phyloP scores from a whole-genome alignment of 2,113 vertebrate genomes.

The Zapornia atra region DNA sequence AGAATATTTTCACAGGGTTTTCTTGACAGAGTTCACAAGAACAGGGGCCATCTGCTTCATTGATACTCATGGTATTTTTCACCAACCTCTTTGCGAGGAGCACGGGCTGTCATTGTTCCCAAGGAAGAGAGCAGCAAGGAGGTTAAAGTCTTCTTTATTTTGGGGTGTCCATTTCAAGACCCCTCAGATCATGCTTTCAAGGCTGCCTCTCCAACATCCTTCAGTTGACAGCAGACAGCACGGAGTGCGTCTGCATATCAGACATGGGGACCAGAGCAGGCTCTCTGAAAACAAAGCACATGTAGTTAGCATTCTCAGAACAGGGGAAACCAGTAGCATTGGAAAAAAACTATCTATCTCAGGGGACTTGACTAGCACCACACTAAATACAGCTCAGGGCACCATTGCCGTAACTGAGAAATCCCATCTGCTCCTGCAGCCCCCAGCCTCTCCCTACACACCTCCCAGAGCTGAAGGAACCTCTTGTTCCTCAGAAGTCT shows the following conservation, averaged over 20 bases:
- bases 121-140: not conserved
- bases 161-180: not conserved
- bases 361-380: not conserved
- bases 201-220: not conserved
- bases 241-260: rapidly evolving
- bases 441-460: not conserved
- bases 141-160: not conserved
- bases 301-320: not conserved
- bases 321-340: not conserved
- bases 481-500: not conserved
- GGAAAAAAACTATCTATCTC: not conserved
- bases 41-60: not conserved
- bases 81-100: not conserved
- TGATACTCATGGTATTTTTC: not conserved
- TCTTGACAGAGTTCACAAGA: not conserved
- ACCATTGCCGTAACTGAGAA: not conserved
- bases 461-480: not conserved
- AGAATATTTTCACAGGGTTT: not conserved
- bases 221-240: not conserved
- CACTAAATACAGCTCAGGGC: not conserved
- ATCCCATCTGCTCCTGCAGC: not conserved
- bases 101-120: not conserved
- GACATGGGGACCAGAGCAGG: not conserved
- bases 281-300: not conserved
- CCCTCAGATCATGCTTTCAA: not conserved